Conservation (phyloP, 2,888 invertebrate genomes). For the Eremobia ochroleuca region DNA sequence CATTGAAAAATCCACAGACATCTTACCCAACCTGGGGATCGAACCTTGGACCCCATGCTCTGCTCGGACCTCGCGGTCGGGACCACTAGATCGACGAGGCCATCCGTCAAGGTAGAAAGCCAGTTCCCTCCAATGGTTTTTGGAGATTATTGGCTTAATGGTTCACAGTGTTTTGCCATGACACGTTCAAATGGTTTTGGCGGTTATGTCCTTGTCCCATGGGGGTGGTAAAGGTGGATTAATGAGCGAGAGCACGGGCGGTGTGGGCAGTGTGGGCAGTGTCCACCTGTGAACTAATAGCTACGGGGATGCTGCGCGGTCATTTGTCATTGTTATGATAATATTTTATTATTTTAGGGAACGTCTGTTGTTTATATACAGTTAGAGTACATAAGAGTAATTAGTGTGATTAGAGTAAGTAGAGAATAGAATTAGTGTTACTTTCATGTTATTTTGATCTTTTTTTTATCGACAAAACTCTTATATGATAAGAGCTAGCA, state of each 20-base stretch:
- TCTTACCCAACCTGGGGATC: not conserved
- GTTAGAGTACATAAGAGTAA: too few relatives aligned
- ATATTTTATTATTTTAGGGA: constrained; percentile 36
- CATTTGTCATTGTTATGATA: constrained; percentile 46
- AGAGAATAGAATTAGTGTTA: too few relatives aligned
- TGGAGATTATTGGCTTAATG: constrained; percentile 35
- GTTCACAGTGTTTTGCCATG: constrained; percentile 34
- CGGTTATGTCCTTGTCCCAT: constrained; percentile 24
- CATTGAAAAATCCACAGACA: not conserved
- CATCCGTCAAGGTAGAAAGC: not conserved
- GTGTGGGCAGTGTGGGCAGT: constrained; percentile 28
- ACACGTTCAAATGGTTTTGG: constrained; percentile 48
- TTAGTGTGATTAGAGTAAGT: not conserved
- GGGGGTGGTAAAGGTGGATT: constrained; percentile 44
- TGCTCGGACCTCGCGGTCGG: not conserved
- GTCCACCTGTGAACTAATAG: constrained; percentile 57
- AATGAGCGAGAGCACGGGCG: constrained; percentile 28
- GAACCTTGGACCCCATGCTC: not conserved
- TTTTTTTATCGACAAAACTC: too few relatives aligned
- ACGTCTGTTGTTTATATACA: not conserved
- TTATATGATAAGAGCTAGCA: too few relatives aligned
- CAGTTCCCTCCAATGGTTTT: constrained; percentile 5
- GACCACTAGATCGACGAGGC: not conserved
- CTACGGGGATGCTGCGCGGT: constrained; percentile 14
- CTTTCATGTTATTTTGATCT: too few relatives aligned